Percentiles rank a stretch among this genome's conserved stretches.
Conservation (phyloP, 2,797 vertebrate genomes). For the Falco naumanni region DNA sequence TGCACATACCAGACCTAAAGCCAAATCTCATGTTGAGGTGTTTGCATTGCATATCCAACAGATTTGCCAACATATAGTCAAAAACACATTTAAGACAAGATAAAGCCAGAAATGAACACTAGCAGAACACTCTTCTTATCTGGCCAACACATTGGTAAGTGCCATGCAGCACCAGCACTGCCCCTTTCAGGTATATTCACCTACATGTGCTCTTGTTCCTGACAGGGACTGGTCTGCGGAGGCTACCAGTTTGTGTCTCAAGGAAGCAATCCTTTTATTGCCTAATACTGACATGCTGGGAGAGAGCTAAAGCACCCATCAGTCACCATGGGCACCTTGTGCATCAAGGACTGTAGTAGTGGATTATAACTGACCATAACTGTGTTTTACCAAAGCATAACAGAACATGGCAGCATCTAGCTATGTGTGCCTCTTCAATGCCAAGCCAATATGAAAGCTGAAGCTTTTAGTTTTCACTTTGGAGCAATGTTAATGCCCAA, state of each 20-base stretch:
- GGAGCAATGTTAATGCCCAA: slow-evolving; percentile 19
- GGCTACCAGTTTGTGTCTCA: not conserved
- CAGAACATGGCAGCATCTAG: not conserved
- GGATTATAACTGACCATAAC: not conserved
- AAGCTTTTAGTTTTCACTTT: slow-evolving; percentile 44
- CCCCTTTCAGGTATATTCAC: not conserved
- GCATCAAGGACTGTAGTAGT: not conserved
- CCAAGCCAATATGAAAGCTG: not conserved
- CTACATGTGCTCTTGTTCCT: not conserved
- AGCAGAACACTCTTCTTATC: not conserved
- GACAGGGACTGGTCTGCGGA: not conserved
- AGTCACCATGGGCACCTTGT: not conserved
- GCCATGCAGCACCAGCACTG: not conserved
- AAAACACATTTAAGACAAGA: not conserved
- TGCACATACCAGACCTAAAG: not conserved
- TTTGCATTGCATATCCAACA: not conserved
- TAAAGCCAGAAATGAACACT: not conserved
- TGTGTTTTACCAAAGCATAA: not conserved
- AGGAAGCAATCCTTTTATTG: not conserved
- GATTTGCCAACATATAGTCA: not conserved
- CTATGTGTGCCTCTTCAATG: not conserved
- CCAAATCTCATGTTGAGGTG: not conserved
- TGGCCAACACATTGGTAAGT: not conserved
- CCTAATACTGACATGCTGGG: not conserved
- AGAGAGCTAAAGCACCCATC: not conserved